A percentile compares a stretch with the other conserved stretches of the same genome.
Conservation (phyloP, 2,113 vertebrate species). For the Gallinago media region DNA sequence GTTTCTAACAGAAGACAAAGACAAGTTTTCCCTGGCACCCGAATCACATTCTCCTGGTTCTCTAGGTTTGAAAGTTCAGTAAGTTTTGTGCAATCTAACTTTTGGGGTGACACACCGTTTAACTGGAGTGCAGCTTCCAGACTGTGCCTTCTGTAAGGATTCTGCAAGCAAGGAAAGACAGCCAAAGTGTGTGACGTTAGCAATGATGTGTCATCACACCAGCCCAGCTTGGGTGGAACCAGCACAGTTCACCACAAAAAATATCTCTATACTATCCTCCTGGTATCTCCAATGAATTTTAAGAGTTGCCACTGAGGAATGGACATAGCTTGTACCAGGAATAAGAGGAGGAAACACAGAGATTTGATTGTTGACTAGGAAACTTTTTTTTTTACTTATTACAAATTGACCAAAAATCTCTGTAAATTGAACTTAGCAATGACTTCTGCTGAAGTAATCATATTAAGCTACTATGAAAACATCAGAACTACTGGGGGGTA, state of each 20-base stretch:
- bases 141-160: neutral
- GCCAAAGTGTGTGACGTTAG: neutral
- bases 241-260: neutral
- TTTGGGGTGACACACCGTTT: neutral
- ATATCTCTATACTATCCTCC: fast-evolving
- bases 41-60: neutral
- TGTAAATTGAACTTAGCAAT: neutral
- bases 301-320: neutral
- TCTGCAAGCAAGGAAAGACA: neutral
- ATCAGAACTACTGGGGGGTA: neutral
- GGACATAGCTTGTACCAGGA: neutral
- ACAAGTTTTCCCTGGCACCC: neutral
- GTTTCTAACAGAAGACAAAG: neutral
- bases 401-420: neutral
- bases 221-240: neutral
- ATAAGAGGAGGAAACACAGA: neutral
- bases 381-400: neutral
- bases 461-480: neutral
- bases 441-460: neutral
- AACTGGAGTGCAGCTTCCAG: neutral
- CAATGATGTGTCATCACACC: fast-evolving
- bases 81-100: neutral
- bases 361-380: neutral
- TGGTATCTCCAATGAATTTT: neutral
- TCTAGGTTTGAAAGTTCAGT: neutral